A percentile compares a stretch with the other conserved stretches of the same genome.
Evolutionary conservation across 2,888 invertebrate species (phyloP).

Genomic region (Plebejus argus): DNA sequence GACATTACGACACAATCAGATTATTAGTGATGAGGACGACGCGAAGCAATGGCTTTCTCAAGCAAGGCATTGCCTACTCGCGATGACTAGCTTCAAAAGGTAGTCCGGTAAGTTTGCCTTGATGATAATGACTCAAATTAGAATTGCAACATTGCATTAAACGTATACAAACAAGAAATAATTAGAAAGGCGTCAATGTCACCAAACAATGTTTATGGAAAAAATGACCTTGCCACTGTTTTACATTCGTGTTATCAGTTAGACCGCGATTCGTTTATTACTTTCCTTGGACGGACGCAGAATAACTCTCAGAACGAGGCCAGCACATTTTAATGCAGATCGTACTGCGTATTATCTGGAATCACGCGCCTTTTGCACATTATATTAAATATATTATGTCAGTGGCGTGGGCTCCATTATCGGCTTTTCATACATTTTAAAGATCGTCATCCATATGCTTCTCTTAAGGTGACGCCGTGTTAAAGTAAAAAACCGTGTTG

Average conservation of each 20-base stretch:
- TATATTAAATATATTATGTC: not conserved
- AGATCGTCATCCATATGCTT: not conserved
- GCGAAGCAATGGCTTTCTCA: too few species aligned
- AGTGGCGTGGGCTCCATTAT: not conserved
- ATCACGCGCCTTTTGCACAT: not conserved
- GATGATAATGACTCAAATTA: not conserved
- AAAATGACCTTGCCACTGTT: constrained; percentile 25
- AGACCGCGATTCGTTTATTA: constrained; percentile 3
- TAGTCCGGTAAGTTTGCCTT: not conserved
- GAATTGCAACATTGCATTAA: not conserved
- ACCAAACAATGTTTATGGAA: not conserved
- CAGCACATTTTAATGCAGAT: constrained; percentile 3
- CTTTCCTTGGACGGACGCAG: constrained; percentile 12
- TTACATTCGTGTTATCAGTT: constrained; percentile 4
- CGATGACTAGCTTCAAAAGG: not conserved
- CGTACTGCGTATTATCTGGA: not conserved
- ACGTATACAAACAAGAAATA: constrained; percentile 4
- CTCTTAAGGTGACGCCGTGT: too few species aligned
- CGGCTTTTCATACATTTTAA: not conserved
- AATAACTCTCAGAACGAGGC: constrained; percentile 24
- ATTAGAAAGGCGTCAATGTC: constrained; percentile 23
- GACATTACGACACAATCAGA: not conserved
- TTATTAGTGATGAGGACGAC: not conserved
- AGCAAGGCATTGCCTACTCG: too few species aligned
- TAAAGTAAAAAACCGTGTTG: too few species aligned